Conservation (phyloP, 1,140 invertebrate genomes). For the Latrodectus geometricus region DNA sequence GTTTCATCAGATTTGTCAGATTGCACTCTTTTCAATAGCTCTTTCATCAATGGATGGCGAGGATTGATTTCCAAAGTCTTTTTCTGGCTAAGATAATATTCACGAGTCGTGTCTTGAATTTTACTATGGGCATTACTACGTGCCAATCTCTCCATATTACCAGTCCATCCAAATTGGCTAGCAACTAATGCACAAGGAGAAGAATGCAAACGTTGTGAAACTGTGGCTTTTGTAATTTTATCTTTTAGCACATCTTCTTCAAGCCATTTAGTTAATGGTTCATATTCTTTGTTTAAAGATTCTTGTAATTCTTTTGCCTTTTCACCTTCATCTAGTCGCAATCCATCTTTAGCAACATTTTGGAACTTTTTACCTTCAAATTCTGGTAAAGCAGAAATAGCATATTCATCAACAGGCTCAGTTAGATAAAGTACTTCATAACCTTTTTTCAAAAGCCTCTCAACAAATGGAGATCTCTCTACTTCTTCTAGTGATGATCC, state of each 20-base stretch:
- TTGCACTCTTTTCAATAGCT: constrained; percentile 83
- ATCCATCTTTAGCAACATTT: constrained; percentile 98
- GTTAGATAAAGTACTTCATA: constrained; percentile 96
- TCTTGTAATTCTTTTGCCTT: constrained; percentile 87
- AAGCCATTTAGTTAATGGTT: constrained; percentile 93
- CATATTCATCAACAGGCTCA: constrained; percentile 99
- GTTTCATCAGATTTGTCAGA: constrained; percentile 80
- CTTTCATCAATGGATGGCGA: constrained; percentile 93
- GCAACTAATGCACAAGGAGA: constrained; percentile 98
- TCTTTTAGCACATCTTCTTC: constrained; percentile 87
- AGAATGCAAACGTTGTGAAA: constrained; percentile 90
- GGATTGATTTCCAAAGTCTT: constrained; percentile 99
- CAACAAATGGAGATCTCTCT: constrained; percentile 94
- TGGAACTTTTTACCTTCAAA: constrained; percentile 99
- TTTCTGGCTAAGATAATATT: constrained; percentile 94
- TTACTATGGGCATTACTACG: constrained; percentile 98
- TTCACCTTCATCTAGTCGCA: constrained; percentile 82
- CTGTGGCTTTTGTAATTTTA: constrained; percentile 82
- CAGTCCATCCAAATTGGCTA: constrained; percentile 96
- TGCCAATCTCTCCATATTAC: constrained; percentile 98
- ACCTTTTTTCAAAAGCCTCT: constrained; percentile 90
- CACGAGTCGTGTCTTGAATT: constrained; percentile 89
- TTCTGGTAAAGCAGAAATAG: constrained; percentile 96
- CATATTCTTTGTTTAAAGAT: constrained; percentile 82
- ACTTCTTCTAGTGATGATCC: constrained; percentile 88